These are phyloP conservation scores for Melanogrammus aeglefinus DNA, from an alignment of 2,797 vertebrate genomes.

Conservation along the genomic window DNA sequence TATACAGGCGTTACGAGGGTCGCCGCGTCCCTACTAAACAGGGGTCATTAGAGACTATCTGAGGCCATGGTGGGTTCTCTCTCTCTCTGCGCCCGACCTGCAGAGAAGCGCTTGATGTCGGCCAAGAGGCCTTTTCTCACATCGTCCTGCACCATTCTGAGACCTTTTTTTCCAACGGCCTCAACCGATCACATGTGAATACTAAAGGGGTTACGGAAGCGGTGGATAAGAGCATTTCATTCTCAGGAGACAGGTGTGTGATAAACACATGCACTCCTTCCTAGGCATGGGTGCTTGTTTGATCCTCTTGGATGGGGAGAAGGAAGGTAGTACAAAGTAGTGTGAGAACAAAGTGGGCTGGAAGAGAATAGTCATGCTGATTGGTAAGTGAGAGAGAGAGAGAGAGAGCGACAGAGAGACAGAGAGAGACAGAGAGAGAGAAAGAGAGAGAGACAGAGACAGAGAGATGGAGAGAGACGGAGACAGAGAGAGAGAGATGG, in stretches of 20 bases:
- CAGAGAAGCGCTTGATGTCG: too few species aligned
- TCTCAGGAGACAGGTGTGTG: constrained; percentile 56
- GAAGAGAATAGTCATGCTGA: not conserved
- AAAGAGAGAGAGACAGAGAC: not conserved
- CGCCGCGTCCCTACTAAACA: too few species aligned
- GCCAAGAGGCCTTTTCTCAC: too few species aligned
- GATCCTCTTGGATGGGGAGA: not conserved
- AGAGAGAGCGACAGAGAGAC: constrained; percentile 10
- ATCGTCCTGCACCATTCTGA: too few species aligned
- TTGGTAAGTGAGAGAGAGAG: not conserved
- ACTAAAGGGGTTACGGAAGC: constrained; percentile 16
- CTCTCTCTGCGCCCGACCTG: too few species aligned
- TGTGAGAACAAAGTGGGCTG: not conserved
- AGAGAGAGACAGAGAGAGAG: constrained; percentile 22
- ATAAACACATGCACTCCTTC: constrained; percentile 51
- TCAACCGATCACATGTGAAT: constrained; percentile 20
- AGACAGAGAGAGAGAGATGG: too few species aligned
- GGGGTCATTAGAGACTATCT: too few species aligned
- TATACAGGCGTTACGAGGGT: too few species aligned
- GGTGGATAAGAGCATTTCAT: constrained; percentile 64
- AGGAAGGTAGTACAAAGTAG: not conserved
- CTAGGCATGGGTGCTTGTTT: not conserved
- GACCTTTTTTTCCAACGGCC: constrained; percentile 35
- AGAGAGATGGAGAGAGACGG: constrained; percentile 29
- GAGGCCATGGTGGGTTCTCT: too few species aligned